A percentile compares a stretch with the other conserved stretches of the same genome.
Conservation (phyloP, 2,888 invertebrate species). For the Leptinotarsa tumamoca region DNA sequence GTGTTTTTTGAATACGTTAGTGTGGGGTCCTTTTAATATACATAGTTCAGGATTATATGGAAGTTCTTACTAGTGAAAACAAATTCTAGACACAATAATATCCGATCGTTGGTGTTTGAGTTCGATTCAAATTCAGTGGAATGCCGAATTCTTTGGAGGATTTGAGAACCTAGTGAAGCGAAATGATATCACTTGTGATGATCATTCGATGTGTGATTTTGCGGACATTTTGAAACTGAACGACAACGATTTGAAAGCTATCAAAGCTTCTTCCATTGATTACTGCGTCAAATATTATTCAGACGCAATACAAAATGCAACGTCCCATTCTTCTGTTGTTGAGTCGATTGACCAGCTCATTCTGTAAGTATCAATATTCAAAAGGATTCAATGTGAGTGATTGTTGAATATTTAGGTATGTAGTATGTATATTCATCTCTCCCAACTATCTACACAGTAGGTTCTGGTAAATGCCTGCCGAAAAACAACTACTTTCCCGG, state of each 20-base stretch:
- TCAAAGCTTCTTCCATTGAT: constrained; percentile 70
- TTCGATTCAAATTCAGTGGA: constrained; percentile 66
- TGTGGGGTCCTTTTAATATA: no score
- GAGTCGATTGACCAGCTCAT: constrained; percentile 71
- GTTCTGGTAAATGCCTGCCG: no score
- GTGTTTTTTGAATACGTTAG: no score
- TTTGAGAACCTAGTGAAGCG: constrained; percentile 60
- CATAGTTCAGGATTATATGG: no score
- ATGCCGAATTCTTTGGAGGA: constrained; percentile 64
- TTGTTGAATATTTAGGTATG: not conserved
- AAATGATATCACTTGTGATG: constrained; percentile 51
- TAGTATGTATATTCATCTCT: no score
- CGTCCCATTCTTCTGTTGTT: constrained; percentile 71
- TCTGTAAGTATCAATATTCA: constrained; percentile 65
- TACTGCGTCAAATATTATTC: constrained; percentile 70
- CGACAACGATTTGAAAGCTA: constrained; percentile 66
- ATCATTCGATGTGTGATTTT: constrained; percentile 54
- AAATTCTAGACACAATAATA: constrained; percentile 45
- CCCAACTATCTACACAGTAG: no score
- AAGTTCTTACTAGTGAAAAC: no score
- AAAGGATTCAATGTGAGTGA: not conserved
- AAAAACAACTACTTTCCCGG: no score
- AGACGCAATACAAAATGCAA: constrained; percentile 74
- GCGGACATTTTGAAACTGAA: constrained; percentile 58
- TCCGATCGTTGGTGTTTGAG: constrained; percentile 61